Evolutionary conservation across 2,797 vertebrate genomes (phyloP), one percentile per base, ranked within the genome.

Genomic region (Takifugu ocellatus): DNA sequence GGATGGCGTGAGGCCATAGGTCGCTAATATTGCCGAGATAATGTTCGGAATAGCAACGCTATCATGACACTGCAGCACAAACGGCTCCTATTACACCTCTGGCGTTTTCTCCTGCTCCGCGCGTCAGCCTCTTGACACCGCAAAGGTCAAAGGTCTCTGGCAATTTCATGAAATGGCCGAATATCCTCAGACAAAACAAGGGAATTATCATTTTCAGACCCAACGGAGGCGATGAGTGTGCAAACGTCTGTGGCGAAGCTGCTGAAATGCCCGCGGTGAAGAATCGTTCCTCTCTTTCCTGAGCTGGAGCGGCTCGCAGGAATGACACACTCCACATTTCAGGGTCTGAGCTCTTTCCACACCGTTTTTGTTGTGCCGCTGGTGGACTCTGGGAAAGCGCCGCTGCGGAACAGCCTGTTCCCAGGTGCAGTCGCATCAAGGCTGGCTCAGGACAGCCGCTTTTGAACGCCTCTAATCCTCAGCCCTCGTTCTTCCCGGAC

Each of bases 401-500:
- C 21, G 21, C 21, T 21, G 27, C 54, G 24, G 59, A 74, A 64
- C 83, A 70, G 75, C 61, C 65, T 63, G 80, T 83, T 79, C 82
- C 83, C 83, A 87, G 79, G 82, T 83, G 80, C 83, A 73, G 75
- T 66, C 78, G 51, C 81, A 78, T 85, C 82, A 74, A 81, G 79
- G 68, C 78, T 64, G 63, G 48, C 82, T 62, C 72, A 78, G 65
- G 71, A 83, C 81, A 64, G 72, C 61, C 21, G 59, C 81, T 82
- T 89, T 86, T 88, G 81, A 89, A 83, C 76, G 55, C 60, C 51
- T 66, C 36, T 84, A 85, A 89, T 87, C 81, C 68, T 73, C 75
- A 70, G 77, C 74, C 76, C 83, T 83, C 77, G 79, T 75, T 88
- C 81, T 81, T 68, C 68, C 63, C 62, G 54, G 67, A 79, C 77